phyloP scores from a whole-genome alignment of 2,113 vertebrate species.

The Cynopterus brachyotis region DNA sequence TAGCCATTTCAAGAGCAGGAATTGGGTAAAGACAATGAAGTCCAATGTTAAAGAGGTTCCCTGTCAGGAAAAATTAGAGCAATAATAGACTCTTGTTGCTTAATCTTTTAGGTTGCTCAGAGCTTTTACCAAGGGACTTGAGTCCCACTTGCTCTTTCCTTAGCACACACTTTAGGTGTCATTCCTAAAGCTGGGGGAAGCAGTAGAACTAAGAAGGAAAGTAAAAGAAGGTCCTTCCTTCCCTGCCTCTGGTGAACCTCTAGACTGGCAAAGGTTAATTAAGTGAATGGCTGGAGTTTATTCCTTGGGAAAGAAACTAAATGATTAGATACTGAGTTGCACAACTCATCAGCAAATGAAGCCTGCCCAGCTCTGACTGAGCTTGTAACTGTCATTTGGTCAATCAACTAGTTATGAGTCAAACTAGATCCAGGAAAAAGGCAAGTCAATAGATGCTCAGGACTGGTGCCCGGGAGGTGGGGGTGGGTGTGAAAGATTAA shows the following conservation, averaged over 20 bases:
- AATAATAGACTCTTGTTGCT: neutral
- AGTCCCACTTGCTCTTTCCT: neutral
- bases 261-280: neutral
- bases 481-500: neutral
- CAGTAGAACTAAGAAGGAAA: neutral
- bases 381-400: neutral
- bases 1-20: neutral
- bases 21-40: neutral
- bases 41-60: neutral
- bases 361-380: neutral
- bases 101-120: neutral
- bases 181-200: neutral
- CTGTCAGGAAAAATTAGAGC: neutral
- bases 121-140: neutral
- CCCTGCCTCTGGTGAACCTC: neutral
- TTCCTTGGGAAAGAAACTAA: neutral
- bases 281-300: neutral
- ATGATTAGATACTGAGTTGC: neutral
- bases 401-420: neutral
- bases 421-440: conserved; percentile 29
- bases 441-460: conserved; percentile 52
- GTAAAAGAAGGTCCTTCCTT: neutral
- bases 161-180: neutral
- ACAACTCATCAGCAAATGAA: neutral
- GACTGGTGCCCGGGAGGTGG: neutral